phyloP scores from a whole-genome alignment of 1,140 invertebrate species.

The Meloidogyne hapla region DNA sequence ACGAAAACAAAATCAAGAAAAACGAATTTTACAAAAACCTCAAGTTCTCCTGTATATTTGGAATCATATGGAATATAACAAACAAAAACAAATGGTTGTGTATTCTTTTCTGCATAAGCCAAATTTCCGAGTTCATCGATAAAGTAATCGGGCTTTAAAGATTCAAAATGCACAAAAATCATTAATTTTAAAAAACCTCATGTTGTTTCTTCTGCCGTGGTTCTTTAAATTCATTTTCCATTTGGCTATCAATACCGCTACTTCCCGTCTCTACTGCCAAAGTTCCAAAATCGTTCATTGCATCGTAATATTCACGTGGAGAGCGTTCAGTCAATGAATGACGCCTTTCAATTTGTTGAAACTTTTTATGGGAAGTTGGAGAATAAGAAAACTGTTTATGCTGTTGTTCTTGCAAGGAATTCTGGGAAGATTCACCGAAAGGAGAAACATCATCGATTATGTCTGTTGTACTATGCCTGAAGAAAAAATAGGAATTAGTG shows the following conservation, averaged over 20 bases:
- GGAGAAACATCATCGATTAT: background rate
- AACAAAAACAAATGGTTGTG: conserved; percentile 80
- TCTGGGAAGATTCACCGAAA: background rate
- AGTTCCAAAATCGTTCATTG: background rate
- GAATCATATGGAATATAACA: conserved; percentile 92
- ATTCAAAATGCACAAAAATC: background rate
- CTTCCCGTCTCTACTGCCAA: background rate
- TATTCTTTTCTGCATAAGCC: conserved; percentile 15
- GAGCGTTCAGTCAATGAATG: background rate
- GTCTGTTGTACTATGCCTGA: background rate
- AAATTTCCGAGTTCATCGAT: conserved; percentile 8
- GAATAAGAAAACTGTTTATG: background rate
- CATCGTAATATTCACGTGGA: background rate
- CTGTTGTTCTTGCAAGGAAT: background rate
- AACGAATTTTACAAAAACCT: conserved; percentile 64
- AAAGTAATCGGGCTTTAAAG: background rate
- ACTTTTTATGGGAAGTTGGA: background rate
- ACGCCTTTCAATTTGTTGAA: background rate
- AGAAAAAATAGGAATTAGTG: background rate
- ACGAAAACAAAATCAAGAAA: background rate
- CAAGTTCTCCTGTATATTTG: conserved; percentile 85
- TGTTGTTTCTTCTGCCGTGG: no score
- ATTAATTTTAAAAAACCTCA: no score
- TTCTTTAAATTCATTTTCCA: background rate
- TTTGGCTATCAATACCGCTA: background rate